Evolutionary conservation across 30 jellyfish, hydroid and myxozoan species (phyloP).

Genomic region (Phacellophora camtschatica): DNA sequence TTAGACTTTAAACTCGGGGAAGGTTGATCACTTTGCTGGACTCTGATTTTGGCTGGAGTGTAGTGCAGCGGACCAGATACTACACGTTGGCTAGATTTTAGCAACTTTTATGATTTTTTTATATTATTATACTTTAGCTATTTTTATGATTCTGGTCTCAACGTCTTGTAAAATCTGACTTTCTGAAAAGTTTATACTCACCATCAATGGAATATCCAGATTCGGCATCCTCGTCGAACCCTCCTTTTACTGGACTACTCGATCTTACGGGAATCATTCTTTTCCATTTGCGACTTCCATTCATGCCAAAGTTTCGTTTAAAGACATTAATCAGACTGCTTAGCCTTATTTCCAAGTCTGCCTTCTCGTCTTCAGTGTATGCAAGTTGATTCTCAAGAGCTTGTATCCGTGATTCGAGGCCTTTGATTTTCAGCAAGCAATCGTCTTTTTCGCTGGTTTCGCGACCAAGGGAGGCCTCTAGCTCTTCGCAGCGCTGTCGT

Average conservation of each 20-base stretch:
- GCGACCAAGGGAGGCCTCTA: slow-evolving; percentile 44
- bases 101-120: too few relatives aligned
- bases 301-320: slow-evolving; percentile 21
- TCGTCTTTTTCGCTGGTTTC: slow-evolving; percentile 59
- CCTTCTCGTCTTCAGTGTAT: slow-evolving; percentile 62
- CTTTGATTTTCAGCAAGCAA: neutral
- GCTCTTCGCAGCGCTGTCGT: slow-evolving; percentile 66
- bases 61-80: too few relatives aligned
- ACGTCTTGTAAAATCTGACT: neutral
- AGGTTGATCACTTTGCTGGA: too few relatives aligned
- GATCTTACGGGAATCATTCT: slow-evolving; percentile 20
- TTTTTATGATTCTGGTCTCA: neutral
- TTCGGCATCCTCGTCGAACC: slow-evolving; percentile 42
- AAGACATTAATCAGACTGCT: slow-evolving; percentile 36
- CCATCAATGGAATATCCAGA: slow-evolving; percentile 56
- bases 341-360: slow-evolving; percentile 60
- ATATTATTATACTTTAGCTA: too few relatives aligned
- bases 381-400: slow-evolving; percentile 68
- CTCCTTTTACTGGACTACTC: slow-evolving; percentile 60
- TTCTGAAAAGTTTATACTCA: neutral
- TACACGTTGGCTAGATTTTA: too few relatives aligned
- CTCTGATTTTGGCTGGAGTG: too few relatives aligned
- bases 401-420: slow-evolving; percentile 55
- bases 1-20: too few relatives aligned
- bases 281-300: slow-evolving; percentile 7